A percentile compares a stretch with the other conserved stretches of the same genome.
Conservation (phyloP, 2,113 vertebrate species). For the Etheostoma spectabile region DNA sequence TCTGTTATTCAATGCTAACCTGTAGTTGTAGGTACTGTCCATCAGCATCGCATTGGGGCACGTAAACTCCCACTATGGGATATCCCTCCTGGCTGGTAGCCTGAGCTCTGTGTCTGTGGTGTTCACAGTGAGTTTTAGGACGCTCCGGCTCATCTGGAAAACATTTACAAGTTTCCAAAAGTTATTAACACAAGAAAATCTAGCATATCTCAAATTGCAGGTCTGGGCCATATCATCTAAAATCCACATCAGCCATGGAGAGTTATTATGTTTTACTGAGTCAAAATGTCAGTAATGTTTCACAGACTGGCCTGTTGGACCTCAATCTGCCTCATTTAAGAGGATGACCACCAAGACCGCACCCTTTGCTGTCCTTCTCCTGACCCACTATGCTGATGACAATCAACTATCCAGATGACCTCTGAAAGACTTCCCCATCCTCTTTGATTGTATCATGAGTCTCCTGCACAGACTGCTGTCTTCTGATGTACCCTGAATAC, state of each 20-base stretch:
- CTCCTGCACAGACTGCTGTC: neutral
- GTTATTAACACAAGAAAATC: neutral
- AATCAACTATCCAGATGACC: neutral
- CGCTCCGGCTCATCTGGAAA: conserved; percentile 54
- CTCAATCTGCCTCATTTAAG: neutral
- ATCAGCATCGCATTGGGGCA: conserved; percentile 84
- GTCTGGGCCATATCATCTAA: neutral
- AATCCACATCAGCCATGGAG: neutral
- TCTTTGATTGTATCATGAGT: neutral
- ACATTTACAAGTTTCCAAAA: conserved; percentile 1
- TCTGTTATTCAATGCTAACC: conserved; percentile 12
- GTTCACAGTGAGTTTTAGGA: conserved; percentile 80
- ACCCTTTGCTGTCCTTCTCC: no score
- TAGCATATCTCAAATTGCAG: neutral
- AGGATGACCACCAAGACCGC: neutral
- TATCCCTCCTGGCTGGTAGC: conserved; percentile 52
- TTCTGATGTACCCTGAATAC: neutral
- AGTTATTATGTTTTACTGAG: neutral
- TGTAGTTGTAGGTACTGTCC: conserved; percentile 81
- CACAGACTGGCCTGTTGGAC: neutral
- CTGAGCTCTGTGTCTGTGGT: conserved; percentile 71
- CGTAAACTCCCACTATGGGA: conserved; percentile 54
- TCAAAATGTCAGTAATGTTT: neutral
- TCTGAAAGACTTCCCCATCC: neutral
- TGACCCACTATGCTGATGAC: neutral